A percentile compares a stretch with the other conserved stretches of the same genome.
phyloP scores from a whole-genome alignment of 2,113 vertebrate genomes.

The Glaucomys volans region DNA sequence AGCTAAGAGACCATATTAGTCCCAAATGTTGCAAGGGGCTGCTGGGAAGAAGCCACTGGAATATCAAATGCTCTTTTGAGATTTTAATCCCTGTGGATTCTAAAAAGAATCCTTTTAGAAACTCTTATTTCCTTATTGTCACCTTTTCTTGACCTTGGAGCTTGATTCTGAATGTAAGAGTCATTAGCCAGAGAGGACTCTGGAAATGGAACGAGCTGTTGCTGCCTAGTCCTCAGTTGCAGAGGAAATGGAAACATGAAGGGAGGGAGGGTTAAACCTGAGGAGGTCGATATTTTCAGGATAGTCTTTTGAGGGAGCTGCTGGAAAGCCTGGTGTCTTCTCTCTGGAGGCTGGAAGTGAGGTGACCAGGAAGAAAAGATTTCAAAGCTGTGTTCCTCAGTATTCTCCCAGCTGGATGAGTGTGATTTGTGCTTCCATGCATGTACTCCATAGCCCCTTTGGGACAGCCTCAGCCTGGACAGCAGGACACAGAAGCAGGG shows the following conservation, averaged over 20 bases:
- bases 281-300: neutral
- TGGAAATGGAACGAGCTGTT: neutral
- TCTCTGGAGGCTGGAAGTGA: neutral
- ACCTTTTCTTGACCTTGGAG: conserved; percentile 57
- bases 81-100: neutral
- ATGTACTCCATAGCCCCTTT: neutral
- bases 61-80: conserved; percentile 39
- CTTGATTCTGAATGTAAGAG: neutral
- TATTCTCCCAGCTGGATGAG: neutral
- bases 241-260: neutral
- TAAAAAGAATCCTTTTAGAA: neutral
- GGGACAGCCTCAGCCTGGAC: neutral
- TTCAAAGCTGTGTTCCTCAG: neutral
- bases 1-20: neutral
- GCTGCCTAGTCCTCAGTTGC: neutral
- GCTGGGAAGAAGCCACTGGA: conserved; percentile 35
- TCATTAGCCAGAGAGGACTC: conserved; percentile 24
- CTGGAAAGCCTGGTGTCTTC: neutral
- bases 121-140: conserved; percentile 11
- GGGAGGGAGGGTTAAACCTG: neutral
- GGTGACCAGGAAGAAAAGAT: neutral
- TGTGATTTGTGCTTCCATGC: neutral
- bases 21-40: neutral
- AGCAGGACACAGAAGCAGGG: conserved; percentile 26
- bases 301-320: neutral